phyloP scores from a whole-genome alignment of 2,113 vertebrate species.

The Aphelocoma coerulescens region DNA sequence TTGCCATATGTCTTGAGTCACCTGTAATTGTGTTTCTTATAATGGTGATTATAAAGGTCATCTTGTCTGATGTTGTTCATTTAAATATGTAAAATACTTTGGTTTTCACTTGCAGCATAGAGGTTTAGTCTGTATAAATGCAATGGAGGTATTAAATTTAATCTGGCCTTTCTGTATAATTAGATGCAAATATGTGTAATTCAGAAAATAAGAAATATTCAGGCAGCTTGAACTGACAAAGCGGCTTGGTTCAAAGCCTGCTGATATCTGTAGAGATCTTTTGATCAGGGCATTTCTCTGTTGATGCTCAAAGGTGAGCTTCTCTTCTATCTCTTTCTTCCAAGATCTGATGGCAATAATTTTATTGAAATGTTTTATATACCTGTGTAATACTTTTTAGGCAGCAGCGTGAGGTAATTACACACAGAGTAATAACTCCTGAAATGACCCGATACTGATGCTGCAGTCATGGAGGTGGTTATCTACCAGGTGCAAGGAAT shows the following conservation, averaged over 20 bases:
- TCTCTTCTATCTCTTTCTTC: background rate
- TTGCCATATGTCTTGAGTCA: conserved; percentile 51
- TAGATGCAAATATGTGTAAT: conserved; percentile 5
- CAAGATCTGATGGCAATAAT: background rate
- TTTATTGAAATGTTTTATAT: background rate
- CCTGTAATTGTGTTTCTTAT: conserved; percentile 43
- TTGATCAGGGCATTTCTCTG: background rate
- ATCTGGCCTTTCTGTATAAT: background rate
- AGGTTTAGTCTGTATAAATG: background rate
- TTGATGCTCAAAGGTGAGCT: background rate
- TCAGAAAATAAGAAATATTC: background rate
- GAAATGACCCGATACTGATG: background rate
- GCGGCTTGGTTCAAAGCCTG: background rate
- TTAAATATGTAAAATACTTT: conserved; percentile 7
- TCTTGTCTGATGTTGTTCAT: conserved; percentile 10
- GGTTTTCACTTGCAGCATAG: background rate
- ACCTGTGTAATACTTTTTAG: background rate
- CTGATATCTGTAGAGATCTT: background rate
- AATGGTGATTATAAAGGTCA: conserved; percentile 57
- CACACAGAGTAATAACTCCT: background rate
- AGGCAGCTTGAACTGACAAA: background rate
- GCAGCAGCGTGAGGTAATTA: background rate
- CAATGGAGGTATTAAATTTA: background rate
- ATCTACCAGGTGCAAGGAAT: background rate
- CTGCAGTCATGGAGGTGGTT: background rate